Percentiles rank a stretch among this genome's conserved stretches.
Conservation (phyloP, 2,888 invertebrate species). For the Spisula subtruncata region DNA sequence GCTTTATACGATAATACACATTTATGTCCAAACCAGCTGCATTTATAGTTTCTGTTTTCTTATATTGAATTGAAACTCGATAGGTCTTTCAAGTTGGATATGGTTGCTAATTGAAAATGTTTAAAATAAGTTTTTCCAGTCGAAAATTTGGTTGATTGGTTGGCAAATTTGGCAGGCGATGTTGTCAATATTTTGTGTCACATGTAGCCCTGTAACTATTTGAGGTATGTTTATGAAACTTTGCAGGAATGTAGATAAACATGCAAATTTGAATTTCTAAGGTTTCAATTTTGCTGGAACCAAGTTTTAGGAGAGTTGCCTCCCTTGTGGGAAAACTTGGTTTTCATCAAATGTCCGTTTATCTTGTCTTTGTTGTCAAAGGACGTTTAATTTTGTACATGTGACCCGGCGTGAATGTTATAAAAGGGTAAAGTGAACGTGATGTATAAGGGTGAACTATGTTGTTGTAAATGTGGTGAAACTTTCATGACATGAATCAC, state of each 20-base stretch:
- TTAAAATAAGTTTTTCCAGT: too few relatives aligned
- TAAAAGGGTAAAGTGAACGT: conserved; percentile 1
- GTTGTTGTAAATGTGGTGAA: conserved; percentile 17
- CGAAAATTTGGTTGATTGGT: too few relatives aligned
- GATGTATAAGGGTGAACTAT: not conserved
- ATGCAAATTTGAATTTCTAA: too few relatives aligned
- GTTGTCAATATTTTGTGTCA: too few relatives aligned
- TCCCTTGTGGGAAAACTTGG: too few relatives aligned
- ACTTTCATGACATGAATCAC: not conserved
- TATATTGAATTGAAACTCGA: not conserved
- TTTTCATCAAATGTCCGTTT: not conserved
- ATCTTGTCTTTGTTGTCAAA: not conserved
- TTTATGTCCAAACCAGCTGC: not conserved
- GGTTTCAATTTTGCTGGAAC: too few relatives aligned
- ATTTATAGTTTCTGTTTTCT: not conserved
- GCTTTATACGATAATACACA: not conserved
- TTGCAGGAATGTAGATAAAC: too few relatives aligned
- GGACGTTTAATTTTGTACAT: not conserved
- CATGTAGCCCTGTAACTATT: too few relatives aligned
- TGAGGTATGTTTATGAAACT: too few relatives aligned
- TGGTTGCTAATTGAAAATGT: not conserved
- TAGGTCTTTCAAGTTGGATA: conserved; percentile 8
- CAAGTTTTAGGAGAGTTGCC: too few relatives aligned
- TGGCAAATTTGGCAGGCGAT: too few relatives aligned
- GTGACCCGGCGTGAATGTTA: not conserved